Evolutionary conservation across 1,140 invertebrate species (phyloP).

Genomic region (Drosophila truncata): DNA sequence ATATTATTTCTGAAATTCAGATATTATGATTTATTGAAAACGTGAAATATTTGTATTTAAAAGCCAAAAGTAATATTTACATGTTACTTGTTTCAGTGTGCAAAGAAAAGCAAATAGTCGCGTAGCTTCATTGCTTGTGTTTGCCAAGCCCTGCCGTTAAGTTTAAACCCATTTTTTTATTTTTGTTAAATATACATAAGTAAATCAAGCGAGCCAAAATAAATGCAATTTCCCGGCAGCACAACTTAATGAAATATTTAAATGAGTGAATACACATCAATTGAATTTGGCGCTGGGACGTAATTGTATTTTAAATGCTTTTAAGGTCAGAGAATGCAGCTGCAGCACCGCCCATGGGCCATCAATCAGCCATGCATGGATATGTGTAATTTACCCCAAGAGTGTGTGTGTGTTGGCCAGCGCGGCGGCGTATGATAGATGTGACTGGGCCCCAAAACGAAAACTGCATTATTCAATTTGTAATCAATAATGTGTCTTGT

Average conservation of each 20-base stretch:
- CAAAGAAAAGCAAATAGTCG: constrained; percentile 15
- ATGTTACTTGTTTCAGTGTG: background rate
- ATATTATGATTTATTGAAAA: background rate
- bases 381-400: constrained; percentile 21
- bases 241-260: constrained; percentile 61
- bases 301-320: constrained; percentile 71
- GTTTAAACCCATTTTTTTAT: background rate
- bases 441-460: constrained; percentile 7
- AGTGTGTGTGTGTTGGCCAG: constrained; percentile 9
- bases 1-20: too few species aligned
- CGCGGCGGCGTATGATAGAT: constrained; percentile 60
- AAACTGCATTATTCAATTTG: constrained; percentile 72
- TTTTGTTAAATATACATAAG: background rate
- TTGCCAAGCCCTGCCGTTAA: constrained; percentile 10
- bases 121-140: constrained; percentile 15
- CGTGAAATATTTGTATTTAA: background rate
- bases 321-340: constrained; percentile 46
- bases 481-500: constrained; percentile 63
- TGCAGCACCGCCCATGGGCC: constrained; percentile 18
- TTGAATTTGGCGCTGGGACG: constrained; percentile 21
- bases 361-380: constrained; percentile 61
- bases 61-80: background rate
- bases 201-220: constrained; percentile 28
- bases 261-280: constrained; percentile 55
- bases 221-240: constrained; percentile 51